Evolutionary conservation across 2,888 invertebrate species (phyloP), one percentile per base, ranked within the genome.

Genomic region (Schizaphis graminum): DNA sequence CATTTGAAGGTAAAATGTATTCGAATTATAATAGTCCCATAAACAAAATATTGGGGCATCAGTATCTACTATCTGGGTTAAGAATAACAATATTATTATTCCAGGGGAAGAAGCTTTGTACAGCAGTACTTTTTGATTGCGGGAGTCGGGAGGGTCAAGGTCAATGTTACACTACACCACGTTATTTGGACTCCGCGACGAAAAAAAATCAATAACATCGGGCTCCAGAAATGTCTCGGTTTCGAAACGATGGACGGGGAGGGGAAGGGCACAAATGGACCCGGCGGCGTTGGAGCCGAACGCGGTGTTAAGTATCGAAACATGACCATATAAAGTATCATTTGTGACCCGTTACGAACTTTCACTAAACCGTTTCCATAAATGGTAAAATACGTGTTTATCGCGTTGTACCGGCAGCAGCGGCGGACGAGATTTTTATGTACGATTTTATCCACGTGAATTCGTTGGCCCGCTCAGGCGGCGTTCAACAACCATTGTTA

Each of bases 81-180:
- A 35, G 77, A 77, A 77, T 8, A 35, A 21, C 8, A 35, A 21
- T 35, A 67, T 1, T 5, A 21, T 7, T 8, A 41, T 77, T 77
- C 77, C 35, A n/a, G 67, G n/a, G 53, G 53, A 53, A 53, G 21
- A 53, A 16, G 49, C 49, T 53, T n/a, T 5, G 35, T 7, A 35
- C 77, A 35, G 35, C 21, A 21, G 77, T 8, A 21, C 21, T 21
- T 35, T 77, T 35, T 35, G 77, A 35, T 21, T 21, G 21, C 56
- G 11, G 84, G 49, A 86, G 35, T 21, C 84, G 11, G 84, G 49
- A 86, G 61, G 94, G 94, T 94, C 91, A 94, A 94, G 94, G 94
- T 94, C 94, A 94, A 91, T 94, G 86, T 94, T 94, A 91, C 49
- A 26, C 77, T 21, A 16, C 49, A 53, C 53, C n/a, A 53, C 53